A percentile compares a stretch with the other conserved stretches of the same genome.
These are phyloP conservation scores for Hemiprocne comata DNA, from an alignment of 2,113 vertebrate genomes.

Conservation along the genomic window DNA sequence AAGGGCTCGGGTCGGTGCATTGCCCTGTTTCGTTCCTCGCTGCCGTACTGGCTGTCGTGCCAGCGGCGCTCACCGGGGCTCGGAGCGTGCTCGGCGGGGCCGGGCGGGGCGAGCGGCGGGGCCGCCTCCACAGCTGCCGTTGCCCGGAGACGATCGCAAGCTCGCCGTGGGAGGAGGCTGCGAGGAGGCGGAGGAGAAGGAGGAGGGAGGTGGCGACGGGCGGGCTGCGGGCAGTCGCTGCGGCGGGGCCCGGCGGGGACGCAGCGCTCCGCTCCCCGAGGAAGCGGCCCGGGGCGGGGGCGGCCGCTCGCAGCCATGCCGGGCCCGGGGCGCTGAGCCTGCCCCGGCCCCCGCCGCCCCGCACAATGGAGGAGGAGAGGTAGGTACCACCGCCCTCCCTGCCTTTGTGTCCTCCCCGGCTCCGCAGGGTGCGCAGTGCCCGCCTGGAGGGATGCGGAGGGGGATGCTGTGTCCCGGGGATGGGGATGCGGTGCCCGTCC, in stretches of 20 bases:
- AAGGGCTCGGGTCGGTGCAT: neutral
- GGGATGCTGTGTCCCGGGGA: neutral
- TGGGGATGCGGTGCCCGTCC: neutral
- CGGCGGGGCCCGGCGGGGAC: slow-evolving; percentile 74
- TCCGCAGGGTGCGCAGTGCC: neutral
- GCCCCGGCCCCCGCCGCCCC: neutral
- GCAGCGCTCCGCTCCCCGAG: slow-evolving; percentile 54
- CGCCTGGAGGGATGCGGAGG: neutral
- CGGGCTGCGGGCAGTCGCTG: slow-evolving; percentile 66
- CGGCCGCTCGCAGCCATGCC: slow-evolving; percentile 70
- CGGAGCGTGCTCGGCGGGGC: neutral
- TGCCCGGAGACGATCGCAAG: slow-evolving; percentile 70
- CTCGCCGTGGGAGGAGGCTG: neutral
- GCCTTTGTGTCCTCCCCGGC: neutral
- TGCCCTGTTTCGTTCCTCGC: too few species aligned
- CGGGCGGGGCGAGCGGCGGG: neutral
- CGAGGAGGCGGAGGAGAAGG: neutral
- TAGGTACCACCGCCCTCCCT: slow-evolving; percentile 1
- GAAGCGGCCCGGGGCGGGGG: slow-evolving; percentile 52
- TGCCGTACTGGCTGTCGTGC: too few species aligned
- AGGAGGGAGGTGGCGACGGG: neutral
- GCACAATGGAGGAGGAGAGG: slow-evolving; percentile 78
- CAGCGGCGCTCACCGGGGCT: neutral
- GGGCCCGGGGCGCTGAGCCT: slow-evolving; percentile 69
- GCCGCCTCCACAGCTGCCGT: slow-evolving; percentile 26